Base-by-base conservation (phyloP, 2,797 vertebrate genomes). In the Paratrypauchen microcephalus region DNA sequence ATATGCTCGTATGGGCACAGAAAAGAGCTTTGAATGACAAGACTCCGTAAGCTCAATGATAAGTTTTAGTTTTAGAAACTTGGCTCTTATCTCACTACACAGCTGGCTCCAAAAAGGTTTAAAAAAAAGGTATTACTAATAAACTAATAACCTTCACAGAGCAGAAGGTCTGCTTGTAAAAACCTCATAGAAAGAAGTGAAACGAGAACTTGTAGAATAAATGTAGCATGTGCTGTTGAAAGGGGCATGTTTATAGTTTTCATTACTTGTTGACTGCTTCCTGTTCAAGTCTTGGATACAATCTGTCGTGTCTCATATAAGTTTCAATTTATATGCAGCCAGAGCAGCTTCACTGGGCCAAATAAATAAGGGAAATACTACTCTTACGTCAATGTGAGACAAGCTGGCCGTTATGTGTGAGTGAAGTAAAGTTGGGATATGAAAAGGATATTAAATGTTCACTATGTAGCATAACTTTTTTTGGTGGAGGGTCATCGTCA, bases 51-150 rank as follows among this genome's bases (percentile, higher is more conserved):
- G 65, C 68, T 23, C 59, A 86, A 83, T 73, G 73, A 82, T 65
- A 1, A 1, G 18, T 71, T 65, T 52, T 91, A 91, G 88, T 91
- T 91, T 91, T 89, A 88, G 86, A 74, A 70, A n/a, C 63, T 57
- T 13, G 50, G 76, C 57, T 75, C 85, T 91, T 92, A 91, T 91
- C 89, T 77, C 80, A 57, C 81, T 66, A 28, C 76, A 83, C 90
- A 90, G 88, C 84, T 82, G 81, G 66, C 78, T 74, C 61, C n/a
- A 68, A 78, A 84, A 86, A 88, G 78, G 84, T 87, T n/a, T n/a
- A n/a, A n/a, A n/a, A n/a, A n/a, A 88, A 87, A 83, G 81, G 79
- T 87, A 83, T 81, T 74, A 76, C 65, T 80, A 78, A 75, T 89
- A 83, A 88, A 76, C 65, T 80, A 78, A 75, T 89, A 83, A 88